phyloP scores from a whole-genome alignment of 2,888 invertebrate genomes.

The Tolmerus cingulatus region DNA sequence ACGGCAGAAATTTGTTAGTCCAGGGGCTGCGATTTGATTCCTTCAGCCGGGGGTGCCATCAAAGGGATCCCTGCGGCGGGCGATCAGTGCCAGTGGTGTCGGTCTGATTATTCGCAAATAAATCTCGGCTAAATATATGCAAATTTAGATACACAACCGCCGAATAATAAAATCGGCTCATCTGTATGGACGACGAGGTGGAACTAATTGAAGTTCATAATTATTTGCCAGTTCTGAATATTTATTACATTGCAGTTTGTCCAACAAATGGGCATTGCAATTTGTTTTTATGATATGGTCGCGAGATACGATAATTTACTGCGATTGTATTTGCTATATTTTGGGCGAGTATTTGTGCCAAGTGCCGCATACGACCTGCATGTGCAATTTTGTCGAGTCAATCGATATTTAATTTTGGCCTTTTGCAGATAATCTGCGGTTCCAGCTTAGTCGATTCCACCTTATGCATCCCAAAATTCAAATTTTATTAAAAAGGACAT shows the following conservation, averaged over 20 bases:
- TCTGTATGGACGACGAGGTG: slow-evolving; percentile 5
- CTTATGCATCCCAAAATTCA: not conserved
- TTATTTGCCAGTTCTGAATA: slow-evolving; percentile 29
- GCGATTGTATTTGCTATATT: not conserved
- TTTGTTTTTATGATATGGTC: slow-evolving; percentile 30
- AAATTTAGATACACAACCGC: not conserved
- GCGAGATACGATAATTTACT: slow-evolving; percentile 24
- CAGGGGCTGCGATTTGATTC: not conserved
- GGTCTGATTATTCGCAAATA: slow-evolving; percentile 12
- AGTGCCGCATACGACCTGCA: not conserved
- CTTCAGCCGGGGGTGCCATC: not conserved
- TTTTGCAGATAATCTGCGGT: not conserved
- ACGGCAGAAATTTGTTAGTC: not conserved
- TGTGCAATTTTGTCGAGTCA: not conserved
- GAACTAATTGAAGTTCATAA: slow-evolving; percentile 35
- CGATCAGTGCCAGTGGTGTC: not conserved
- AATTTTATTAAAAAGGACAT: not conserved
- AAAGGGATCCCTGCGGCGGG: not conserved
- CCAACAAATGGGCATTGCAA: not conserved
- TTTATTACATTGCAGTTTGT: slow-evolving; percentile 13
- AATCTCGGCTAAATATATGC: slow-evolving; percentile 27
- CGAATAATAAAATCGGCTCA: slow-evolving; percentile 19
- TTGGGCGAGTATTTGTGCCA: not conserved
- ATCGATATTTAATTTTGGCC: not conserved
- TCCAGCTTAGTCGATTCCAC: not conserved